phyloP scores from a whole-genome alignment of 2,888 invertebrate genomes.

The Agapostemon virescens region DNA sequence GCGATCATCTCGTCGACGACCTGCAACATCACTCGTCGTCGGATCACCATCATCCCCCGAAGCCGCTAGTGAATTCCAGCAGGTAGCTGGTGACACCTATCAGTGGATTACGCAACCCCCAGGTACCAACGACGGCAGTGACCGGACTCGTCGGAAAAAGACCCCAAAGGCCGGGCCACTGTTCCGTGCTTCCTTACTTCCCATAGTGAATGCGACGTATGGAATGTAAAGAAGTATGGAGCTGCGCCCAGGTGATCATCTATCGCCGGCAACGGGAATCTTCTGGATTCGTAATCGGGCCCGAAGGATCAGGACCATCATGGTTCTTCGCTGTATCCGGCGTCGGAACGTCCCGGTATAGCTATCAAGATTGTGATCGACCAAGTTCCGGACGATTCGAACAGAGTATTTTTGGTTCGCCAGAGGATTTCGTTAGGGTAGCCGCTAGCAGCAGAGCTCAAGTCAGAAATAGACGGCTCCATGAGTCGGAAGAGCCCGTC shows the following conservation, averaged over 20 bases:
- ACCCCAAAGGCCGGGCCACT: conserved; percentile 83
- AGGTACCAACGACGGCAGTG: not conserved
- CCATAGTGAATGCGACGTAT: conserved; percentile 93
- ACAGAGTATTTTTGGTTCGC: conserved; percentile 18
- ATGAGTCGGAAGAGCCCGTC: conserved; percentile 52
- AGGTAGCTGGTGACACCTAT: conserved; percentile 33
- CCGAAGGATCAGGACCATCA: not conserved
- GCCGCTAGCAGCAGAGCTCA: conserved; percentile 41
- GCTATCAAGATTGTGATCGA: not conserved
- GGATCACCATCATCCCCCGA: not conserved
- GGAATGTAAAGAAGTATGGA: conserved; percentile 99
- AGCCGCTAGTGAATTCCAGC: conserved; percentile 29
- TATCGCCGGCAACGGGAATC: not conserved
- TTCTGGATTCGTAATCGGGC: not conserved
- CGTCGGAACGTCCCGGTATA: not conserved
- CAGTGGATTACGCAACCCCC: conserved; percentile 50
- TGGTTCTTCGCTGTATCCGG: not conserved
- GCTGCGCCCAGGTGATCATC: conserved; percentile 81
- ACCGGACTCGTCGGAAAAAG: not conserved
- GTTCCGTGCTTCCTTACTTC: conserved; percentile 98
- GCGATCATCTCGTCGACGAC: conserved; percentile 27
- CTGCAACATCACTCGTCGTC: not conserved
- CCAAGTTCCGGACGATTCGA: not conserved
- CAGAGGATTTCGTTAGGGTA: conserved; percentile 1
- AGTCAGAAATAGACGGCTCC: conserved; percentile 65